Base-by-base conservation (phyloP, 1,140 invertebrate genomes). In the Helicoverpa zea region DNA sequence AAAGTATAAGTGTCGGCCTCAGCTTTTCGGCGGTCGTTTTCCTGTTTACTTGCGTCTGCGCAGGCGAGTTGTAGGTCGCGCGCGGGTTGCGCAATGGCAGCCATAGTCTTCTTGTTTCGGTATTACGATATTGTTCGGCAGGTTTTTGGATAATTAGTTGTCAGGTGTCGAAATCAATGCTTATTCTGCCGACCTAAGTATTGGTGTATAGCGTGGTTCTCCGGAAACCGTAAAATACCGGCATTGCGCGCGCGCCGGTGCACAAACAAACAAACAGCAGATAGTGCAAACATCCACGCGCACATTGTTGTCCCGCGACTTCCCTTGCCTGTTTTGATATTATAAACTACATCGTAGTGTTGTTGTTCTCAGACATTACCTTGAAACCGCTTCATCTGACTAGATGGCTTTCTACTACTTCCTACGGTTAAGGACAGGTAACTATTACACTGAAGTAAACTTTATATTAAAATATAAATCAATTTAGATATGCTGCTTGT, bases 181-280 rank as follows among this genome's bases (percentile, higher is more conserved):
- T 51, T 61, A 13, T 63, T 29, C 35, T n/a, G 30, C 47, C 51
- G 58, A 23, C 47, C 16, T 66, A n/a, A 76, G 64, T 58, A 43
- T 66, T 77, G 51, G 49, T 47, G 13, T 16, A 35, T 14, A 47
- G 64, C 30, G 68, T 14, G 30, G 29, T 76, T 54, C 64, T 82
- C 79, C 81, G 79, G 83, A 81, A 84, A 79, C 73, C 47, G 79
- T 78, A 64, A 80, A 74, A 82, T 81, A 80, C 81, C 79, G 83
- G 35, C 83, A 84, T 81, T 77, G 77, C 83, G 77, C 80, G 64
- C 83, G 83, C 78, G 81, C 81, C 80, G 54, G 13, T 56, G 9
- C 13, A 72, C 81, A 64, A 74, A 84, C 81, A 82, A 82, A 84
- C 81, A 84, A 80, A 82, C 80, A 84, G 54, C 54, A 68, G 76